Evolutionary conservation across 2,888 invertebrate species (phyloP), one percentile per base, ranked within the genome.

Genomic region (Adineta ricciae): DNA sequence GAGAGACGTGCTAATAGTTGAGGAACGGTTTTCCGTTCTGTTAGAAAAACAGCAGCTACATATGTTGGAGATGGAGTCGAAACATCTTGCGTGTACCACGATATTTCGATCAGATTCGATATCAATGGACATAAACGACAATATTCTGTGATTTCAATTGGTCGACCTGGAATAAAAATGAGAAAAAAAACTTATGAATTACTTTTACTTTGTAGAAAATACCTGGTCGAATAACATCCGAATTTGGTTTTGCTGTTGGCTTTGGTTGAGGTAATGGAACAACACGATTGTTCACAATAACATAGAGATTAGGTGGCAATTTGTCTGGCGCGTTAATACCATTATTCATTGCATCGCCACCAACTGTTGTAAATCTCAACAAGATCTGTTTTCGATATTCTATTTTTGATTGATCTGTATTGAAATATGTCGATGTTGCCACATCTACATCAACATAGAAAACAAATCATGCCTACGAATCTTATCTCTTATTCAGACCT

Each of bases 201-300:
- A 41, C 7, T 32, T 16, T 50, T 2, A 50, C 19, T 50, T 9
- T 50, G 3, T 19, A 19, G 11, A 50, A 50, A 50, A 19, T 50
- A 16, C 11, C 19, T 50, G 19, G 19, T 19, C 11, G 50, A 50
- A 50, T 50, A 46, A 86, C 84, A 41, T 86, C 86, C 3, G 86
- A 84, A 84, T 86, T 86, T 32, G 86, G 86, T 73, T 84, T 86
- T 46, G 84, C 82, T 46, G 86, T 86, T 7, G 86, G 86, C 78
- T 86, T 86, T 32, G 86, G 86, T 50, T 82, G 84, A 5, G 86
- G 86, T 54, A 86, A 83, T 64, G 56, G 78, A 21, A 83, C 84
- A 24, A 78, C 82, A 46, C 83, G 54, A 32, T 50, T 41, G 50
- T 86, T 86, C 14, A 86, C 82, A 84, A 84, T 54, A 16, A 86